A percentile compares a stretch with the other conserved stretches of the same genome.
Conservation (phyloP, 2,113 vertebrate species). For the Cheirogaleus medius region DNA sequence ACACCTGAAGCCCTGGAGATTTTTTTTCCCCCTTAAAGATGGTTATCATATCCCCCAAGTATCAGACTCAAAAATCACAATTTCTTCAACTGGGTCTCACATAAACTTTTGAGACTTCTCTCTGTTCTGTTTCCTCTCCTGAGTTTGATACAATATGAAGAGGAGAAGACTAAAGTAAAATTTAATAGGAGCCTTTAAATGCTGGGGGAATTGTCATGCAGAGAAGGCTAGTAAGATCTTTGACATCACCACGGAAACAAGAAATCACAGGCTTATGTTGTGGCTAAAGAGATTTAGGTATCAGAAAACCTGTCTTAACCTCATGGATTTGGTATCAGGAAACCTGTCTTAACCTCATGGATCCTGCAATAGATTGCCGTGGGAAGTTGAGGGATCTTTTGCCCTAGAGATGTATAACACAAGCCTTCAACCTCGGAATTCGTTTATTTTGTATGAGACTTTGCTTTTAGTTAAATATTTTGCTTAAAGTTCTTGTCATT, state of each 20-base stretch:
- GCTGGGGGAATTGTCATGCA: background rate
- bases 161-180: background rate
- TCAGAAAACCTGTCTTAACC: background rate
- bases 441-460: conserved; percentile 12
- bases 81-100: conserved; percentile 32
- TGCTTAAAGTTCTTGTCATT: conserved; percentile 53
- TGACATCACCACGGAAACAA: conserved; percentile 31
- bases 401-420: background rate
- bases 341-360: conserved; percentile 10
- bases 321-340: background rate
- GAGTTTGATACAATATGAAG: background rate
- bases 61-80: background rate
- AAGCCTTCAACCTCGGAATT: conserved; percentile 15
- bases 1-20: conserved; percentile 38
- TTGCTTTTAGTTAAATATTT: conserved; percentile 50
- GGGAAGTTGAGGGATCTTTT: background rate
- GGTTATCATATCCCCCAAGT: conserved; percentile 6
- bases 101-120: background rate
- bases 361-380: background rate
- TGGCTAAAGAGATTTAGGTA: conserved; percentile 39
- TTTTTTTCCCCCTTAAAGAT: background rate
- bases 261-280: conserved; percentile 11
- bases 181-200: conserved; percentile 25
- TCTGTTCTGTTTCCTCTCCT: background rate
- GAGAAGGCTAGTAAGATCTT: background rate